phyloP scores from a whole-genome alignment of 2,888 invertebrate species.

The Agrochola litura region DNA sequence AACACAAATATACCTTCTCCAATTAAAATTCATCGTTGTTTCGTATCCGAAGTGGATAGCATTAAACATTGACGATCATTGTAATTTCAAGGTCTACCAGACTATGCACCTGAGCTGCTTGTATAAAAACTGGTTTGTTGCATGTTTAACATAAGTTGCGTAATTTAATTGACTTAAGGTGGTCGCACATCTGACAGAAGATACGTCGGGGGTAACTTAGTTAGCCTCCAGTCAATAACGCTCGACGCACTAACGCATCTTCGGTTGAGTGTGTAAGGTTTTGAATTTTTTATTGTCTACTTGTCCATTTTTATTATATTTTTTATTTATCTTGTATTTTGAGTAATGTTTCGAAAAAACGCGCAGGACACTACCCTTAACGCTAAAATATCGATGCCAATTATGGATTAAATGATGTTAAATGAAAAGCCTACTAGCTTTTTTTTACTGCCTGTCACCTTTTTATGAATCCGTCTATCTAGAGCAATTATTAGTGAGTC shows the following conservation, averaged over 20 bases:
- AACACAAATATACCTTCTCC: constrained; percentile 14
- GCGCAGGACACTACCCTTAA: too few relatives aligned
- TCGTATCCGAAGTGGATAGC: neutral
- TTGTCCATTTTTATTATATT: too few relatives aligned
- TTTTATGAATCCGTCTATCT: too few relatives aligned
- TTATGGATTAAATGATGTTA: neutral
- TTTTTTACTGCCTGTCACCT: neutral
- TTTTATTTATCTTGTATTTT: too few relatives aligned
- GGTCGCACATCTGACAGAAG: too few relatives aligned
- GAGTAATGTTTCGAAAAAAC: too few relatives aligned
- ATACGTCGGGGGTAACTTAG: too few relatives aligned
- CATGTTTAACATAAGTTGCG: neutral
- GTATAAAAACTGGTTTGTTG: constrained; percentile 1
- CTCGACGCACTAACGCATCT: too few relatives aligned
- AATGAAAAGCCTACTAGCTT: neutral
- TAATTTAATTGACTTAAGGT: neutral
- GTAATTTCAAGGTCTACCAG: constrained; percentile 20
- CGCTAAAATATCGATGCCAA: neutral
- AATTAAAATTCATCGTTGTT: neutral
- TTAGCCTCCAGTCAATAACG: too few relatives aligned
- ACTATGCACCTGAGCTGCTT: neutral
- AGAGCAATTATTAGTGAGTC: too few relatives aligned
- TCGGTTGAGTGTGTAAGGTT: too few relatives aligned
- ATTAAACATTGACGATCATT: constrained; percentile 4
- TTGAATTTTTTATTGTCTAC: too few relatives aligned